Base-by-base conservation (phyloP, 2,888 invertebrate species). In the Synanthedon andrenaeformis region DNA sequence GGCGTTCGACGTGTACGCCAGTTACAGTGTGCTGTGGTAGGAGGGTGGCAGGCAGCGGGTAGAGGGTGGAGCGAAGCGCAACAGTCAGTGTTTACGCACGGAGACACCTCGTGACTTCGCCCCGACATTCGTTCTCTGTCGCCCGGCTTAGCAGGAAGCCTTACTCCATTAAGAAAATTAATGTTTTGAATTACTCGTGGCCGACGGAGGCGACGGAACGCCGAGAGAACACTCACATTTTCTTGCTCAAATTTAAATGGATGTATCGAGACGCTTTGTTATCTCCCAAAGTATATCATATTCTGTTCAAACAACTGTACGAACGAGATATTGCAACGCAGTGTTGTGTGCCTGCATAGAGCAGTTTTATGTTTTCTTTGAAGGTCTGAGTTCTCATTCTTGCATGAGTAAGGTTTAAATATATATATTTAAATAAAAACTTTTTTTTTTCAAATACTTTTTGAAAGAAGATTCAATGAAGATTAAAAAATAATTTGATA, bases 161-260 rank as follows among this genome's bases (percentile, higher is more conserved):
- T 85, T 79, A 82, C 75, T 85, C 86, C 88, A 88, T 88, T 88
- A 88, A 76, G 81, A 82, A 87, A 88, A 88, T 88, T 86, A 88
- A 87, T 88, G 87, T 86, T 86, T 85, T 76, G 82, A 85, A 82
- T 85, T 82, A 85, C 77, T 69, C 67, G 69, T 64, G 66, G 61
- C 23, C 51, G n/a, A 41, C 19, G 35, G 35, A 35, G 35, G 35
- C 35, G 19, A 17, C 45, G 45, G 6, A 14, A 45, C 49, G 49
- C 49, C 17, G 49, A 17, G 23, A 49, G 23, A 49, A 49, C 19
- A 23, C 12, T 49, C 14, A 45, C 45, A 45, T 45, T 45, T 45
- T 45, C 13, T 45, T 45, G 45, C 13, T 45, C 11, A 45, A 45
- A 45, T 45, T 45, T 13, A 45, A 45, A 45, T 45, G 45, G 45